These are phyloP conservation scores for Apodemia duryi DNA, from an alignment of 2,888 invertebrate species.

Conservation along the genomic window DNA sequence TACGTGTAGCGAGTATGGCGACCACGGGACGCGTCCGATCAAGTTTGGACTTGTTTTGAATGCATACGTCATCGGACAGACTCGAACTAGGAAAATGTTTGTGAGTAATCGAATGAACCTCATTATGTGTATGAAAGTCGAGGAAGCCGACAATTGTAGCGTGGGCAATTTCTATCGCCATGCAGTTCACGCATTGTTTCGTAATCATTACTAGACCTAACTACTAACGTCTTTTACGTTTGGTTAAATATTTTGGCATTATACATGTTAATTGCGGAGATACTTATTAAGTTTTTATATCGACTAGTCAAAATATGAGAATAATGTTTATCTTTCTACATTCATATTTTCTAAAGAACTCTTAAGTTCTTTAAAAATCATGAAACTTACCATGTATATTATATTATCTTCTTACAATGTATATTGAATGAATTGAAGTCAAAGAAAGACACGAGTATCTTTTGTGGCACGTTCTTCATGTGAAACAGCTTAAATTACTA, in stretches of 20 bases:
- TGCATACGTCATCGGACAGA: constrained; percentile 33
- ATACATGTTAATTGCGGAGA: neutral
- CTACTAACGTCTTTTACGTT: neutral
- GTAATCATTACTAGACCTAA: constrained; percentile 6
- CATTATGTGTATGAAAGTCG: neutral
- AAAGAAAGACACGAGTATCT: constrained; percentile 23
- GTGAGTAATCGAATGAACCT: neutral
- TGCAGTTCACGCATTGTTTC: constrained; percentile 14
- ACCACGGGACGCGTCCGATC: constrained; percentile 48
- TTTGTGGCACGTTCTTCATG: constrained; percentile 24
- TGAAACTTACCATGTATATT: too few relatives aligned
- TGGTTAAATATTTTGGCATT: neutral
- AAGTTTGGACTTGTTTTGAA: constrained; percentile 59
- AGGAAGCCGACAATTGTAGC: constrained; percentile 20
- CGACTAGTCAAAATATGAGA: neutral
- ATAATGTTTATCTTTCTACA: too few relatives aligned
- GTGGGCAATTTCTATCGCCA: constrained; percentile 28
- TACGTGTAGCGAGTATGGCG: constrained; percentile 32
- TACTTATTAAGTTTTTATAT: neutral
- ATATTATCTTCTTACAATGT: too few relatives aligned
- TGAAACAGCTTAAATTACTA: constrained; percentile 3
- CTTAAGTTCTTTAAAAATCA: too few relatives aligned
- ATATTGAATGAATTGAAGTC: neutral
- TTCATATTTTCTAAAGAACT: too few relatives aligned
- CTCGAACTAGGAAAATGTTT: constrained; percentile 11